Evolutionary conservation across 2,113 vertebrate genomes (phyloP), one percentile per base, ranked within the genome.

Genomic region (Neotragus moschatus): DNA sequence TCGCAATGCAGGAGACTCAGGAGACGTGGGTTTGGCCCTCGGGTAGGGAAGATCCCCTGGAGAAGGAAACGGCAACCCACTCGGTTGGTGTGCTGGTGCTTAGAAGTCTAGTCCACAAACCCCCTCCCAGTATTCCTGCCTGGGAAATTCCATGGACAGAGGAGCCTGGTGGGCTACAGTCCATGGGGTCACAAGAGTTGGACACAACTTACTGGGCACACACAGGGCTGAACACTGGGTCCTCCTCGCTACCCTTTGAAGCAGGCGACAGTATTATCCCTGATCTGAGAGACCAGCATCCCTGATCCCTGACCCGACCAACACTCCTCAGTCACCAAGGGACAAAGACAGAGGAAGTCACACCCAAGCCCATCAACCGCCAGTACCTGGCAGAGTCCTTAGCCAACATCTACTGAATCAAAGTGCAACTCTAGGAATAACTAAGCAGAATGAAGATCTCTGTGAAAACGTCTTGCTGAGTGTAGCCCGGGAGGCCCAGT

Each of bases 401-500:
- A 0, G 30, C 47, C 51, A 12, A 1, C 7, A 1, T 8, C 0
- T 36, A n/a, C 77, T 13, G 63, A 81, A 11, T n/a, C 17, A 0
- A 26, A 61, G 66, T 0, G 45, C 45, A 36, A 1, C n/a, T 43
- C 89, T 45, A 60, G 53, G 56, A 21, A 26, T 28, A 39, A 66
- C 3, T 4, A 5, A 13, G 49, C 39, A 47, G n/a, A 56, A 16
- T 1, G 47, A n/a, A 33, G 26, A 39, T 23, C 0, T 36, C 28
- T 3, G 28, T 8, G 28, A 45, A 43, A 43, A 26, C 3, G 26
- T 43, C 13, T 13, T 36, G 49, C 77, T 9, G 11, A 47, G 19
- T 10, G 63, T 30, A 14, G 3, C 25, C 56, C 36, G 28, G 25
- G 36, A 55, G 12, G 8, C 33, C 13, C 33, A 7, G 8, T 15